A percentile compares a stretch with the other conserved stretches of the same genome.
These are phyloP conservation scores for Catocala nupta DNA, from an alignment of 2,888 invertebrate genomes.

Conservation along the genomic window DNA sequence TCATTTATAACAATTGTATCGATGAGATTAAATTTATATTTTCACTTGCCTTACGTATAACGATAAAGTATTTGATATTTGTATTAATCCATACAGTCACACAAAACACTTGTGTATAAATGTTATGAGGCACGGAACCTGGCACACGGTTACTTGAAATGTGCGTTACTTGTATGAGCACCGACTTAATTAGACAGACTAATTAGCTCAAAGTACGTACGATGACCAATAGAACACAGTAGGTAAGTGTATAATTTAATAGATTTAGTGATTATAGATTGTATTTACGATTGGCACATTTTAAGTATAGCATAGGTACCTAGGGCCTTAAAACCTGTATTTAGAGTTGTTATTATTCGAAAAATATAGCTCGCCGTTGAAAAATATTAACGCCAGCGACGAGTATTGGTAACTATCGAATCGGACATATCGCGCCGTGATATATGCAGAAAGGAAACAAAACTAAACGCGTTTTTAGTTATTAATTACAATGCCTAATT, in stretches of 20 bases:
- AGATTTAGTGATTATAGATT: slow-evolving; percentile 5
- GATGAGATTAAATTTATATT: slow-evolving; percentile 35
- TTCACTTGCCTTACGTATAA: slow-evolving; percentile 29
- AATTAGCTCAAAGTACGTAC: slow-evolving; percentile 21
- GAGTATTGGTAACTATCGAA: slow-evolving; percentile 60
- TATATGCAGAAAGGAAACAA: slow-evolving; percentile 40
- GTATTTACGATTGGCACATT: slow-evolving; percentile 48
- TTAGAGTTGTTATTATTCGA: slow-evolving; percentile 24
- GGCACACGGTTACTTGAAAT: slow-evolving; percentile 42
- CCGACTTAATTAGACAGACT: slow-evolving; percentile 32
- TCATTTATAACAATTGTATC: slow-evolving; percentile 22
- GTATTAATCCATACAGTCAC: slow-evolving; percentile 23
- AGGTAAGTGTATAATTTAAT: slow-evolving; percentile 29
- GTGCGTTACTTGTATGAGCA: slow-evolving; percentile 51
- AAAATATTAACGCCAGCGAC: slow-evolving; percentile 43
- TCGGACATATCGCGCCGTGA: slow-evolving; percentile 57
- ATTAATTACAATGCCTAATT: slow-evolving; percentile 48
- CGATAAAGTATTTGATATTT: slow-evolving; percentile 24
- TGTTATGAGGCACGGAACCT: slow-evolving; percentile 41
- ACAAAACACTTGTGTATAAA: slow-evolving; percentile 24
- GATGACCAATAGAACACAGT: slow-evolving; percentile 36
- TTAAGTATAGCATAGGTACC: slow-evolving; percentile 31
- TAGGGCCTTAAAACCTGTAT: slow-evolving; percentile 34
- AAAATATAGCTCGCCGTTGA: slow-evolving; percentile 40
- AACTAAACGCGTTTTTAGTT: slow-evolving; percentile 42